Evolutionary conservation across 2,113 vertebrate genomes (phyloP).

Genomic region (Grallaria varia): DNA sequence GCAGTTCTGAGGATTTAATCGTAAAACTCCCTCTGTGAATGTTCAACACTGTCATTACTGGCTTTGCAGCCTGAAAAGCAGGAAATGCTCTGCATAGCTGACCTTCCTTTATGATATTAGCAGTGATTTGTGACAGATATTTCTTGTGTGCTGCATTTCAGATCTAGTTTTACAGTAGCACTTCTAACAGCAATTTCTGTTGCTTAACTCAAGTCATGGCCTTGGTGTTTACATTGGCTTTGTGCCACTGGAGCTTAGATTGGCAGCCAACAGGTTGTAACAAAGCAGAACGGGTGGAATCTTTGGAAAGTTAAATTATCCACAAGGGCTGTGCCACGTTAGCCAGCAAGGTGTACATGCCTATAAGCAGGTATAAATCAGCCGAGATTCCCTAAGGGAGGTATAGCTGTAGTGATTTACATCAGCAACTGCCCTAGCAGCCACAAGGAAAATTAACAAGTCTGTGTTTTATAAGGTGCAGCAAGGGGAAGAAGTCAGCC

Average conservation of each 20-base stretch:
- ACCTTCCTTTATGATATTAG: constrained; percentile 54
- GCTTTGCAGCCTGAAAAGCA: constrained; percentile 38
- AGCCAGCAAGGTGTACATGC: not conserved
- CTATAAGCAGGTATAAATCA: not conserved
- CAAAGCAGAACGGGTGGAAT: not conserved
- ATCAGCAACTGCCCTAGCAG: not conserved
- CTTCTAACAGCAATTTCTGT: not conserved
- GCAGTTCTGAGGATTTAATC: constrained; percentile 28
- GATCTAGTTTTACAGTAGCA: not conserved
- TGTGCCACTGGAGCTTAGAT: not conserved
- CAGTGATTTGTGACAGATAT: constrained; percentile 20
- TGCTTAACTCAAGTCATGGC: not conserved
- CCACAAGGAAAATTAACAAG: not conserved
- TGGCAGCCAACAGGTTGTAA: not conserved
- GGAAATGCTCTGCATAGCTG: constrained; percentile 74
- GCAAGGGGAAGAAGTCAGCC: not conserved
- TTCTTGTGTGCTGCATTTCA: not conserved
- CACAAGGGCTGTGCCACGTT: not conserved
- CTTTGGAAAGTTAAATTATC: not conserved
- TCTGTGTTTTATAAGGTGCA: not conserved
- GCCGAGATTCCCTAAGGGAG: not conserved
- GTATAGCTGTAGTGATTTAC: not conserved
- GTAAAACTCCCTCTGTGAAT: constrained; percentile 5
- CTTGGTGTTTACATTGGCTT: constrained; percentile 12
- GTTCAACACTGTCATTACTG: constrained; percentile 44